Percentiles rank a stretch among this genome's conserved stretches.
Evolutionary conservation across 2,797 vertebrate species (phyloP).

Genomic region (Pseudopleuronectes americanus): DNA sequence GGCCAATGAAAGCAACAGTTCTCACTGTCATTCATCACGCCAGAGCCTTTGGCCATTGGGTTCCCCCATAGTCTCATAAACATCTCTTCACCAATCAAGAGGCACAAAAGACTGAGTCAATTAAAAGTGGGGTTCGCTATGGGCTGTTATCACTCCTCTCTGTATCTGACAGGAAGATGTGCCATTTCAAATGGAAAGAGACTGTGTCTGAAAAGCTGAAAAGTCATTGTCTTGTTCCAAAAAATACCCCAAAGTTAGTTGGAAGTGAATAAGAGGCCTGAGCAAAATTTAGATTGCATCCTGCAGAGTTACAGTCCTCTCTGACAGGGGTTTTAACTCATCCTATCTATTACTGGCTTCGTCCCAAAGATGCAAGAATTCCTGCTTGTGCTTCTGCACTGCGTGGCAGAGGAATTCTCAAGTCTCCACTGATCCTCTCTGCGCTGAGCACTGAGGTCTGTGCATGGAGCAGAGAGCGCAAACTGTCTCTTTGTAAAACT

Average conservation of each 20-base stretch:
- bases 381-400: neutral
- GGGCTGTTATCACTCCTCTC: neutral
- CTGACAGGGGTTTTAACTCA: neutral
- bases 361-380: no score
- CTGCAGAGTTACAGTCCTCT: neutral
- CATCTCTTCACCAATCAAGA: conserved; percentile 2
- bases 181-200: neutral
- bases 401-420: neutral
- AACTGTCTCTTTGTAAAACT: neutral
- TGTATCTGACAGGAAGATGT: neutral
- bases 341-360: no score
- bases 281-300: neutral
- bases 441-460: no score
- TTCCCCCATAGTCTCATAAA: conserved; percentile 27
- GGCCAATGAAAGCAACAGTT: conserved; percentile 48
- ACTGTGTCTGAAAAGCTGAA: neutral
- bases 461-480: neutral
- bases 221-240: neutral
- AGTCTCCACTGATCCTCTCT: neutral
- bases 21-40: conserved; percentile 34
- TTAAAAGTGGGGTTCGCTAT: neutral
- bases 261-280: neutral
- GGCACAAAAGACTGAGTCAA: neutral
- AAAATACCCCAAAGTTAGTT: neutral
- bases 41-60: conserved; percentile 25